A percentile compares a stretch with the other conserved stretches of the same genome.
Evolutionary conservation across 92 coral and sea anemone genomes (phyloP).

Genomic region (Pocillopora grandis): DNA sequence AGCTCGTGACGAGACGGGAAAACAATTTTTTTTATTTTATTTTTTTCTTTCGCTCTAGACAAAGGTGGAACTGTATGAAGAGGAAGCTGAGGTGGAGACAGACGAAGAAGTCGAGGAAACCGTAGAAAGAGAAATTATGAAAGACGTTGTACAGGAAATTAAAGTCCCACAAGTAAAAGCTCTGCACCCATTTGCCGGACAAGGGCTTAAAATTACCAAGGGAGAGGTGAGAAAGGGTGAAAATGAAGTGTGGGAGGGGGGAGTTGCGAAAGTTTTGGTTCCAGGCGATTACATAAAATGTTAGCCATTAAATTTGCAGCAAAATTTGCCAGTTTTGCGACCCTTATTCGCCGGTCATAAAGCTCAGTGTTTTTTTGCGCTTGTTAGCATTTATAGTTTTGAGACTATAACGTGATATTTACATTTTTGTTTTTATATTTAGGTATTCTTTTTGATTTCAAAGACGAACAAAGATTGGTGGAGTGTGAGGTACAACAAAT

Average conservation of each 20-base stretch:
- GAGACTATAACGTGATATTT: neutral
- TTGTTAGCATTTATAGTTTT: neutral
- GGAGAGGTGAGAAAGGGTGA: constrained; percentile 77
- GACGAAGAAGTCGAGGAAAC: constrained; percentile 95
- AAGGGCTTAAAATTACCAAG: constrained; percentile 80
- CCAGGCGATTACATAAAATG: no score
- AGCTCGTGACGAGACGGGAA: no score
- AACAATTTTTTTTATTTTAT: neutral
- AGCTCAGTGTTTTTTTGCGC: neutral
- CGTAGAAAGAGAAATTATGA: constrained; percentile 76
- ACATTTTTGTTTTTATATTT: neutral
- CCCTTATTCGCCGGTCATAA: no score
- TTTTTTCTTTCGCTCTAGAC: constrained; percentile 27
- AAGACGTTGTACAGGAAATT: constrained; percentile 84
- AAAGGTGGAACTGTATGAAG: constrained; percentile 71
- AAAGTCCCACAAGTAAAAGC: constrained; percentile 92
- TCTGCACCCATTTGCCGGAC: constrained; percentile 77
- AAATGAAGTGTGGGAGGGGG: neutral
- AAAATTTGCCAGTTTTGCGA: no score
- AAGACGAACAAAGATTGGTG: constrained; percentile 99
- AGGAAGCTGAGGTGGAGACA: constrained; percentile 91
- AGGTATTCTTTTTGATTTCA: constrained; percentile 80
- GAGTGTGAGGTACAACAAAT: constrained; percentile 80
- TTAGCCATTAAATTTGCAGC: no score
- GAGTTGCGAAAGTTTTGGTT: neutral